Evolutionary conservation across 2,113 vertebrate species (phyloP), one percentile per base, ranked within the genome.

Genomic region (Phainopepla nitens): DNA sequence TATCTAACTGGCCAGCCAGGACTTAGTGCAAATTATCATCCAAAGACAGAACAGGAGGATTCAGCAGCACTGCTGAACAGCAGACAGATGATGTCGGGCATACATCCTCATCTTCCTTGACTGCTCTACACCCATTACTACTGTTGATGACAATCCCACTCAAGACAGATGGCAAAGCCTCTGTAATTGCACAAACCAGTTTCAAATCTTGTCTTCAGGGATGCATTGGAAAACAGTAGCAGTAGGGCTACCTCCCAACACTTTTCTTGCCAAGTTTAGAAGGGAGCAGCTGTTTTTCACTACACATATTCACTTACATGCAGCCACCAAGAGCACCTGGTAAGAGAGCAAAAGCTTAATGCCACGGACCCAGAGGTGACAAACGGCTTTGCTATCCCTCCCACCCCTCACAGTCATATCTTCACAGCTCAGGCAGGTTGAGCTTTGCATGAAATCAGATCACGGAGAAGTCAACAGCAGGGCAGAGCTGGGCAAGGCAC

Each of bases 301-400:
- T 35, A 10, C 0, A 0, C 1, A 0, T 25, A 42, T 68, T 62
- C 66, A 79, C 12, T 39, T 28, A 66, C 12, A 36, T 8, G n/a
- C 21, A 91, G 19, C 13, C 51, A 83, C 25, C 33, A 70, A 68
- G 10, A 36, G 31, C 24, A 85, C 13, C 10, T 31, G 27, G 15
- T 64, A 72, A 72, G 28, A 87, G 0, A 69, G 23, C 17, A 80
- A 44, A 68, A 53, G 16, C 44, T 75, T 64, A 88, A 65, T 19
- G 25, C 28, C 56, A 61, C 0, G 1, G 68, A 45, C 41, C 51
- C 23, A 65, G 53, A 65, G 41, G 29, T 41, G 57, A 85, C 42
- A 78, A 66, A 76, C 2, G 73, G 31, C 57, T 92, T 44, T 65
- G 58, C 1, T 22, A 20, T 31, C 22, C 9, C 36, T 84, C n/a